phyloP scores from a whole-genome alignment of 1,140 invertebrate species.

The Lucilia sericata region DNA sequence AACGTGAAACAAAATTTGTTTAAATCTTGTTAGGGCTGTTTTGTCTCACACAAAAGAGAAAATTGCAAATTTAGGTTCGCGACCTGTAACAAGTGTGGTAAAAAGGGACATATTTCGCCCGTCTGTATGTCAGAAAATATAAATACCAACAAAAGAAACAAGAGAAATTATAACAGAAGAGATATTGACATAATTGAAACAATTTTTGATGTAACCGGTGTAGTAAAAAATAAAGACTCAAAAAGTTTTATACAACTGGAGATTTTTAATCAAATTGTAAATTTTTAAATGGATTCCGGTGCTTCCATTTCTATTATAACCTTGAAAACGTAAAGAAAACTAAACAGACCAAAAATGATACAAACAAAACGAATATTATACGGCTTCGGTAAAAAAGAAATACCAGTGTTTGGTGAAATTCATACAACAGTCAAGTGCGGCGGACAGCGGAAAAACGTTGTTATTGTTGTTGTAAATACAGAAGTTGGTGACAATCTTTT shows the following conservation, averaged over 20 bases:
- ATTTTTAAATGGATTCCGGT: slow-evolving; percentile 42
- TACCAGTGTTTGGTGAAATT: slow-evolving; percentile 28
- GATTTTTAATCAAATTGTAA: background rate
- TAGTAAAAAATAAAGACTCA: background rate
- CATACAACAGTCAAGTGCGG: slow-evolving; percentile 33
- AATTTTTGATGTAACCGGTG: background rate
- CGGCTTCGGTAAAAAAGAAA: slow-evolving; percentile 24
- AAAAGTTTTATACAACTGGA: background rate
- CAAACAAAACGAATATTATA: no score
- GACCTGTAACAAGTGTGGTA: slow-evolving; percentile 23
- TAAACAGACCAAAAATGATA: slow-evolving; percentile 26
- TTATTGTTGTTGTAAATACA: background rate
- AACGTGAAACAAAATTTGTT: slow-evolving; percentile 20
- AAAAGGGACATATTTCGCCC: slow-evolving; percentile 19
- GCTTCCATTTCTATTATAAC: slow-evolving; percentile 24
- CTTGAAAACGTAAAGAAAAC: background rate
- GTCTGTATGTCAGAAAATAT: slow-evolving; percentile 42
- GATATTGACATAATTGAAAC: slow-evolving; percentile 21
- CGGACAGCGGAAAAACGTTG: slow-evolving; percentile 18
- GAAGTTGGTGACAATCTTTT: slow-evolving; percentile 31
- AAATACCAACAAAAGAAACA: slow-evolving; percentile 23
- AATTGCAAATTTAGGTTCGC: slow-evolving; percentile 36
- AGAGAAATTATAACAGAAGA: background rate
- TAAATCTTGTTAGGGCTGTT: slow-evolving; percentile 42
- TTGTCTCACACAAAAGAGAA: slow-evolving; percentile 29